A percentile compares a stretch with the other conserved stretches of the same genome.
phyloP scores from a whole-genome alignment of 1,140 invertebrate species.

The Zaprionus capensis region DNA sequence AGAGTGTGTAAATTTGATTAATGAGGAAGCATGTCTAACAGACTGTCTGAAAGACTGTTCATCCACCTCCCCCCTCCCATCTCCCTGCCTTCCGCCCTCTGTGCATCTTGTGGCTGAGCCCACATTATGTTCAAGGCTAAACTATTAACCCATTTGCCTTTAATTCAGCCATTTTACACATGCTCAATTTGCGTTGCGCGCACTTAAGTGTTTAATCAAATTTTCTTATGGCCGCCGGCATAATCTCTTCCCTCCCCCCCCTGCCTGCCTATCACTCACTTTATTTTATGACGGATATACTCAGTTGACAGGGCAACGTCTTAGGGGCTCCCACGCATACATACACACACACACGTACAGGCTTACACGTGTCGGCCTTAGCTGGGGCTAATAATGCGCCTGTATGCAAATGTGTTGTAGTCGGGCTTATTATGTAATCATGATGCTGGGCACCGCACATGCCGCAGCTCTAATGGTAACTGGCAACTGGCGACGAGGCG shows the following conservation, averaged over 20 bases:
- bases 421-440: constrained; percentile 21
- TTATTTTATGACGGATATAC: constrained; percentile 5
- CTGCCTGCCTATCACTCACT: neutral
- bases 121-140: constrained; percentile 32
- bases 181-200: constrained; percentile 46
- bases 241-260: neutral
- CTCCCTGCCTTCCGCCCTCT: neutral
- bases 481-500: constrained; percentile 25
- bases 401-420: constrained; percentile 12
- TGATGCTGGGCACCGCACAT: constrained; percentile 16
- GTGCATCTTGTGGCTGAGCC: neutral
- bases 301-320: constrained; percentile 23
- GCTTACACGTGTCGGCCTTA: constrained; percentile 17
- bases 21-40: constrained; percentile 49
- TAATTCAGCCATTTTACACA: constrained; percentile 48
- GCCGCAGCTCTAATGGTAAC: constrained; percentile 11
- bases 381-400: constrained; percentile 14
- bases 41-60: constrained; percentile 25
- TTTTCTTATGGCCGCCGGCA: constrained; percentile 27
- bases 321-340: constrained; percentile 5
- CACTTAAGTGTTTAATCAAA: constrained; percentile 37
- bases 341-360: neutral
- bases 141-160: constrained; percentile 45
- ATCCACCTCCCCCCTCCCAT: constrained; percentile 12
- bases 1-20: constrained; percentile 76